These are phyloP conservation scores for Nomada lathburiana DNA, from an alignment of 2,888 invertebrate species.

Conservation along the genomic window DNA sequence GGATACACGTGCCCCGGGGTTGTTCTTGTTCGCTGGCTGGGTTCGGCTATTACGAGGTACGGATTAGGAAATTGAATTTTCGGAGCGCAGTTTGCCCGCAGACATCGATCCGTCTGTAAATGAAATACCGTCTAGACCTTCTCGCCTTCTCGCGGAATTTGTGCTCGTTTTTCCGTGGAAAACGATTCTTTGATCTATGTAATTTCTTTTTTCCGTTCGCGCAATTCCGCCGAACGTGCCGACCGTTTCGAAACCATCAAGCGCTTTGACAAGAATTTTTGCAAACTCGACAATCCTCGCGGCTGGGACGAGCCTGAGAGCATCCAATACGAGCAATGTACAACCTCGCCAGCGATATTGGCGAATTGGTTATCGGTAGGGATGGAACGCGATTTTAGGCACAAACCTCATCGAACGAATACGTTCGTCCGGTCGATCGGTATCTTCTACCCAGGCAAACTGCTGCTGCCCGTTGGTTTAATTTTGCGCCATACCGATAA, in stretches of 20 bases:
- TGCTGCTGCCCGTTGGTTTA: conserved; percentile 33
- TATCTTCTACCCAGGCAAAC: conserved; percentile 44
- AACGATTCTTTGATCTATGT: background rate
- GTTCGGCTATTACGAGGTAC: conserved; percentile 6
- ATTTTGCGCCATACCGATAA: conserved; percentile 54
- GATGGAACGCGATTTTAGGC: conserved; percentile 44
- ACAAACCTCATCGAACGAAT: background rate
- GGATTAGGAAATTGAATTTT: conserved; percentile 52
- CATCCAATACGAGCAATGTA: too few species aligned
- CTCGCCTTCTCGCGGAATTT: too few species aligned
- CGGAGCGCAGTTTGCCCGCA: conserved; percentile 8
- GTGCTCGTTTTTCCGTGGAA: background rate
- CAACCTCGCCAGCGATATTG: conserved; percentile 35
- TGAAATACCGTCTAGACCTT: background rate
- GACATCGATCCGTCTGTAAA: conserved; percentile 9
- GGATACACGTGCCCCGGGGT: background rate
- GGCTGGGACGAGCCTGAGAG: too few species aligned
- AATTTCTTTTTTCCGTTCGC: background rate
- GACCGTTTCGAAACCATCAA: background rate
- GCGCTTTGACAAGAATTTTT: conserved; percentile 1
- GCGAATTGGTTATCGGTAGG: conserved; percentile 44
- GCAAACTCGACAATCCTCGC: conserved; percentile 5
- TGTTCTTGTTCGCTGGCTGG: conserved; percentile 8
- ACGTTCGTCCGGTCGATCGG: conserved; percentile 48
- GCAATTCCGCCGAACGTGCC: background rate